These are phyloP conservation scores for Champsocephalus esox DNA, from an alignment of 2,797 vertebrate genomes.

Conservation along the genomic window DNA sequence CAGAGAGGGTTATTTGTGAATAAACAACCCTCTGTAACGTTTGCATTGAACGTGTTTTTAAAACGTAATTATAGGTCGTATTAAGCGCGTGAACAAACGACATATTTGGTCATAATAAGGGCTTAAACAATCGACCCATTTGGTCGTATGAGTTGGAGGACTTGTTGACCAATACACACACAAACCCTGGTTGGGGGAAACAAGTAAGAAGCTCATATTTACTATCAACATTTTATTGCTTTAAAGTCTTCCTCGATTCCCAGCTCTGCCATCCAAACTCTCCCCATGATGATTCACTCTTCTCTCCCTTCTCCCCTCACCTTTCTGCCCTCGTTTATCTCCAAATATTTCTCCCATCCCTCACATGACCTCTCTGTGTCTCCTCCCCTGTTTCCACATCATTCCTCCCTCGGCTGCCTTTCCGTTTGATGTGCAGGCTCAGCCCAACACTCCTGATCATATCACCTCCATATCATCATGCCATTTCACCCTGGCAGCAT, in stretches of 20 bases:
- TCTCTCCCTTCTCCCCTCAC: conserved; percentile 24
- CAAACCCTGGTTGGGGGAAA: too few relatives aligned
- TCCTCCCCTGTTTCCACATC: conserved; percentile 23
- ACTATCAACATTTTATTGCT: not conserved
- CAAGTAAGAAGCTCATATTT: too few relatives aligned
- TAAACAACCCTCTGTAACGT: too few relatives aligned
- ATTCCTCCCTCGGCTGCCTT: conserved; percentile 22
- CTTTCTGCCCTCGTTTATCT: conserved; percentile 31
- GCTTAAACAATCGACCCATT: too few relatives aligned
- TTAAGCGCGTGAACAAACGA: too few relatives aligned
- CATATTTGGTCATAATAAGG: too few relatives aligned
- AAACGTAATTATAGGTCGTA: too few relatives aligned
- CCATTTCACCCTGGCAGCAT: conserved; percentile 45
- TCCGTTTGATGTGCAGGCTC: conserved; percentile 76
- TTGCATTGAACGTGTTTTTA: too few relatives aligned
- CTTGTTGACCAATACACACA: too few relatives aligned
- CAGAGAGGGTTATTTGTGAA: too few relatives aligned
- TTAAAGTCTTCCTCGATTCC: not conserved
- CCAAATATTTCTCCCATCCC: not conserved
- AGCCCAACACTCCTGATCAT: conserved; percentile 41
- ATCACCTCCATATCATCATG: conserved; percentile 52
- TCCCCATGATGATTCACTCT: conserved; percentile 13
- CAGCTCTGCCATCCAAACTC: conserved; percentile 3
- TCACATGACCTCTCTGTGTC: conserved; percentile 22
- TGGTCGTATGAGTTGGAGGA: too few relatives aligned